Conservation (phyloP, 2,888 invertebrate genomes). For the Oligia latruncula region DNA sequence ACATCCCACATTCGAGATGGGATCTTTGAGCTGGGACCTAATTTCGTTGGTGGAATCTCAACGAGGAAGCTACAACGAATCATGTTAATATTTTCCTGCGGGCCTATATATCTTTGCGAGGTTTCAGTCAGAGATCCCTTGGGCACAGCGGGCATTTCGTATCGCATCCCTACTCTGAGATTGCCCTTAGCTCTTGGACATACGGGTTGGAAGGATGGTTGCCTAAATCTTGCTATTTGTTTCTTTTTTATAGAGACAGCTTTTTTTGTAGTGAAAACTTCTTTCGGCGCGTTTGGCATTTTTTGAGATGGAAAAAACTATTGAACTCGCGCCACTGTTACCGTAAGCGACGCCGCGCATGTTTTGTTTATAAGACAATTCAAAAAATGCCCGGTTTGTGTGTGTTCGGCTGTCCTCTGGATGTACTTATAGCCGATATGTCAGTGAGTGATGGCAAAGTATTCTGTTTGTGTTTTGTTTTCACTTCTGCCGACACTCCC, state of each 20-base stretch:
- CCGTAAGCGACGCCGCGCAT: no score
- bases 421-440: no score
- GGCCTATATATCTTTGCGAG: conserved; percentile 72
- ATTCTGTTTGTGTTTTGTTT: no score
- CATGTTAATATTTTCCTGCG: conserved; percentile 76
- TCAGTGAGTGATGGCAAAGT: no score
- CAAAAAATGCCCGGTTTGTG: no score
- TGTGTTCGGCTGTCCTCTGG: no score
- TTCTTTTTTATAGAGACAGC: background rate
- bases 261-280: no score
- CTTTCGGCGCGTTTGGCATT: no score
- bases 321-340: no score
- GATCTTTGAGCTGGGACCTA: conserved; percentile 60
- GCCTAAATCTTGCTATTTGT: background rate
- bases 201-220: conserved; percentile 42
- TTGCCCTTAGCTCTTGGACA: conserved; percentile 71
- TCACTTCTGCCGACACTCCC: no score
- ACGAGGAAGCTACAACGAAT: conserved; percentile 65
- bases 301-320: no score
- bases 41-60: conserved; percentile 67
- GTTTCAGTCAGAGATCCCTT: conserved; percentile 72
- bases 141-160: conserved; percentile 73
- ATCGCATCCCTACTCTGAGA: conserved; percentile 80
- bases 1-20: conserved; percentile 55
- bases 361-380: no score